Base-by-base conservation (phyloP, 2,113 vertebrate genomes). In the Notothenia rossii region DNA sequence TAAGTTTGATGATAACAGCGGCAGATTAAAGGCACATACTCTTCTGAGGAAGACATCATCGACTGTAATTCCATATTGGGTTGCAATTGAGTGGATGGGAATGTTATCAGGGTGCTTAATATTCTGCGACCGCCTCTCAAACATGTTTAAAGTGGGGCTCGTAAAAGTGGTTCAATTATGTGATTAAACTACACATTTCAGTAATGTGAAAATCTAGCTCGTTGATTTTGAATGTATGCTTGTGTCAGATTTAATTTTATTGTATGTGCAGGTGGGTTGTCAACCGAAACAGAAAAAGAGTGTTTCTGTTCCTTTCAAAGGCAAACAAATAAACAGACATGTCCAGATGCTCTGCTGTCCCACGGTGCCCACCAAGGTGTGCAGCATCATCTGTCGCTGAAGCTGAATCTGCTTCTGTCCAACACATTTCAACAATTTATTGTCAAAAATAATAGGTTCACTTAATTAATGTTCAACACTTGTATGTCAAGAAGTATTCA, bases 1-100 rank as follows among this genome's bases (percentile, higher is more conserved):
- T 84, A 79, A 54, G 64, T 82, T 62, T 77, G 71, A 87, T 74
- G 90, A 91, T 88, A 87, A 86, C 59, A n/a, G 83, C 50, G 0
- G 65, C 69, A 59, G 86, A 91, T 88, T 72, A 63, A 72, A 67
- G 84, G 33, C 72, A 72, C 66, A 84, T 75, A 51, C 75, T 81
- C 70, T 77, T 79, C 64, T 72, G 18, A 77, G 53, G 51, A 63
- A 70, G 66, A 75, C 62, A 58, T 45, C 73, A 79, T 73, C 51
- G 8, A 74, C 60, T 64, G 12, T 69, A 84, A 79, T 71, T 86
- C 80, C 70, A 63, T 67, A 75, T 62, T 79, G 49, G 67, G 65
- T 40, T 65, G 51, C 65, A 59, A 48, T 33, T 18, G 49, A 71
- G 53, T 54, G 78, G 56, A 45, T 58, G 11, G 81, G 76, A 36